phyloP scores from a whole-genome alignment of 1,140 invertebrate species.

The Ostrea denselamellosa region DNA sequence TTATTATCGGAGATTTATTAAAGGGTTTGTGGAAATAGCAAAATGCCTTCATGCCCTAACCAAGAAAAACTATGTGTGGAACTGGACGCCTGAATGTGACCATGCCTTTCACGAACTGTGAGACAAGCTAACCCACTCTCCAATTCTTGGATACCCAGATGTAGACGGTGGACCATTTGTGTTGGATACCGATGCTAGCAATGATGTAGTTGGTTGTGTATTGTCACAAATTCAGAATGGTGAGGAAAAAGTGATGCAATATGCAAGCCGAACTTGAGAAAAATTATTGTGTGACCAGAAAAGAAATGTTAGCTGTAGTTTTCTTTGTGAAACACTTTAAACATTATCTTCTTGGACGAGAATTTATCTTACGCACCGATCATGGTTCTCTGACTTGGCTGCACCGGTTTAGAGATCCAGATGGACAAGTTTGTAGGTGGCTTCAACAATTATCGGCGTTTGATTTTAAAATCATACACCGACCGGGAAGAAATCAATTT shows the following conservation, averaged over 20 bases:
- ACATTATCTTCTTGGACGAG: slow-evolving; percentile 60
- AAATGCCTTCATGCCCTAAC: slow-evolving; percentile 52
- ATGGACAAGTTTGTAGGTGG: slow-evolving; percentile 31
- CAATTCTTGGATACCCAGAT: slow-evolving; percentile 42
- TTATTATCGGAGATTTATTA: slow-evolving; percentile 70
- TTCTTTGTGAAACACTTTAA: slow-evolving; percentile 44
- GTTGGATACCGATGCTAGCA: slow-evolving; percentile 49
- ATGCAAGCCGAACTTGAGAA: slow-evolving; percentile 72
- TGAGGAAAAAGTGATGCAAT: slow-evolving; percentile 56
- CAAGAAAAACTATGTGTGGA: slow-evolving; percentile 1
- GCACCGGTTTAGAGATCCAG: slow-evolving; percentile 52
- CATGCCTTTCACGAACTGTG: slow-evolving; percentile 37
- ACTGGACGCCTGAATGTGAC: background rate
- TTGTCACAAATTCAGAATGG: slow-evolving; percentile 68
- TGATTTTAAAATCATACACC: slow-evolving; percentile 42
- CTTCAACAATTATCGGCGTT: slow-evolving; percentile 19
- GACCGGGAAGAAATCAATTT: background rate
- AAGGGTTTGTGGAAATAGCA: slow-evolving; percentile 43
- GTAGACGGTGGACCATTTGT: slow-evolving; percentile 44
- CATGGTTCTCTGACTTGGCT: slow-evolving; percentile 63
- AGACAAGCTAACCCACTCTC: background rate
- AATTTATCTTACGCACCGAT: slow-evolving; percentile 61
- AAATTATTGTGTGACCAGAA: slow-evolving; percentile 46
- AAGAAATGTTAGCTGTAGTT: slow-evolving; percentile 18
- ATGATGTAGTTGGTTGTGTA: slow-evolving; percentile 63